Evolutionary conservation across 64 coral and sea anemone species (phyloP), one percentile per base, ranked within the genome.

Genomic region (Montipora capricornis): DNA sequence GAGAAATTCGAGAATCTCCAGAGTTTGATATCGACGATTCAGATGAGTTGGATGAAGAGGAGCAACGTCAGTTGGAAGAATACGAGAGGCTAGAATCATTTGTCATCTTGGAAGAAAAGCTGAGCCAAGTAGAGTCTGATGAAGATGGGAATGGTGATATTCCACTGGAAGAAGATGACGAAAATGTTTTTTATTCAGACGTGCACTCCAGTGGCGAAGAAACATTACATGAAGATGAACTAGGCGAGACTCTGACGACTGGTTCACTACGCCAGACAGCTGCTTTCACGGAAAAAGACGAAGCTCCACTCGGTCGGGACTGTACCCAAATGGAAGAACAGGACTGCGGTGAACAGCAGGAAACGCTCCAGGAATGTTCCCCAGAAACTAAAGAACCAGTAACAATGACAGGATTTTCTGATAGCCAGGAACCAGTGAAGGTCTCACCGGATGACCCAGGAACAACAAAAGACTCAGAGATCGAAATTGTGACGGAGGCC

Each of bases 81-180:
- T 98, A 98, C 57, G 96, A 98, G 70, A 80, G 96, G 77, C 89
- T 98, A 2, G 96, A 98, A 45, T 98, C 96, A 76, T 91, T 98
- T n/a, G 96, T 98, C 57, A 94, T 98, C 47, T 82, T 98, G 50
- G 96, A 98, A 48, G 96, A 98, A 46, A 98, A 98, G 70, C 49
- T 98, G 15, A 98, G 96, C 82, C 96, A 98, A 29, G 93, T 98
- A 37, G 96, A 98, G 49, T 98, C 96, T 78, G 96, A 98, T 88
- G 96, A 95, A 76, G 89, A 95, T 44, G 37, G 87, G 60, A 98
- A 79, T 81, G 59, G 14, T 59, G 68, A 55, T 19, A 26, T 90
- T 55, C 73, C 76, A 78, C 68, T 51, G 46, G 29, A 85, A 50
- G 67, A 79, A 83, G 46, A 88, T 61, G 74, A 89, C 62, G 89